A percentile compares a stretch with the other conserved stretches of the same genome.
phyloP scores from a whole-genome alignment of 2,888 invertebrate species.

The Dromius quadrimaculatus region DNA sequence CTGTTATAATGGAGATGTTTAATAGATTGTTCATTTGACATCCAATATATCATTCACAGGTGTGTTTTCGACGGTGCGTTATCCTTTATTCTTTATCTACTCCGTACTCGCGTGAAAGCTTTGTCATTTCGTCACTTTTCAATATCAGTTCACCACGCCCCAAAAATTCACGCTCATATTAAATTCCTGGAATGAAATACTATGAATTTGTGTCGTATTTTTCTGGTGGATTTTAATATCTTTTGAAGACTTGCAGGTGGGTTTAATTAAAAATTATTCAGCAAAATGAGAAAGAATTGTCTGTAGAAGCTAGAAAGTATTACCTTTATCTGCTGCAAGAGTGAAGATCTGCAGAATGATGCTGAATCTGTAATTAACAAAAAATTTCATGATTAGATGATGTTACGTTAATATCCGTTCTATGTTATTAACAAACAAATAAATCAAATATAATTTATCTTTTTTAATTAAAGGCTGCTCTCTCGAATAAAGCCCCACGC shows the following conservation, averaged over 20 bases:
- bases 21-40: slow-evolving; percentile 24
- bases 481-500: no score
- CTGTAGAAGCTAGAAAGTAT: background rate
- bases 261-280: slow-evolving; percentile 9
- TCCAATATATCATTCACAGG: slow-evolving; percentile 34
- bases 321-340: background rate
- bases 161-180: slow-evolving; percentile 5
- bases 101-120: slow-evolving; percentile 4
- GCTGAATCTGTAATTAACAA: background rate
- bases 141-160: background rate
- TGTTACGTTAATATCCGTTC: no score
- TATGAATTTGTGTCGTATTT: slow-evolving; percentile 12
- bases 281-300: no score
- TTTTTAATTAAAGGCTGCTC: no score
- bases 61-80: slow-evolving; percentile 27
- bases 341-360: background rate
- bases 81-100: no score
- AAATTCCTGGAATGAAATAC: slow-evolving; percentile 30
- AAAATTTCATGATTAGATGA: no score
- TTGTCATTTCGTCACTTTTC: slow-evolving; percentile 20
- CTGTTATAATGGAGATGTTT: no score
- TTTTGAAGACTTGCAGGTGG: background rate
- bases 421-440: no score
- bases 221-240: slow-evolving; percentile 1
- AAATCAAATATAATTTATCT: no score